A percentile compares a stretch with the other conserved stretches of the same genome.
These are phyloP conservation scores for Hyalella azteca DNA, from an alignment of 2,888 invertebrate genomes.

Conservation along the genomic window DNA sequence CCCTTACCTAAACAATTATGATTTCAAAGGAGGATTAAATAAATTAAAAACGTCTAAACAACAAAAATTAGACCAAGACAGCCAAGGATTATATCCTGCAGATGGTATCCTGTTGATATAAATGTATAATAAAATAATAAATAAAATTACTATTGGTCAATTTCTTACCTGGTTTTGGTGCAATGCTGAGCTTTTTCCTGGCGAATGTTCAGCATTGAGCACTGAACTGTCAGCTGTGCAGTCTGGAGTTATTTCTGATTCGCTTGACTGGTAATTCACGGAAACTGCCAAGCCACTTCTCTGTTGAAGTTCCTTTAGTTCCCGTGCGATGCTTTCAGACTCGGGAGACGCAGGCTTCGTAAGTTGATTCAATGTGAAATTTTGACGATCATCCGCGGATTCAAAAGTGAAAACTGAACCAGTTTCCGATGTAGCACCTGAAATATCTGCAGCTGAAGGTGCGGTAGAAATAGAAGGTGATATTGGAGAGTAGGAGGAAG, in stretches of 20 bases:
- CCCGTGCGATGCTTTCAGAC: not conserved
- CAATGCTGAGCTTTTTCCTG: not conserved
- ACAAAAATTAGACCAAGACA: too few relatives aligned
- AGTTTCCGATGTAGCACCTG: not conserved
- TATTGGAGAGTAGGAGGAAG: not conserved
- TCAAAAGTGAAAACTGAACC: conserved; percentile 10
- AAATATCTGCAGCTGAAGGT: not conserved
- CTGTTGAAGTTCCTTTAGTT: not conserved
- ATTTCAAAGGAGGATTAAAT: too few relatives aligned
- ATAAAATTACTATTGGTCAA: not conserved
- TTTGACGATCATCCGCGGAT: not conserved
- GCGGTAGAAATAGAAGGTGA: not conserved
- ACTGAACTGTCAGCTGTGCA: not conserved
- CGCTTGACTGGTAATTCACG: not conserved
- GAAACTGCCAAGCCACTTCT: not conserved
- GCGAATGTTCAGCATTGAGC: not conserved
- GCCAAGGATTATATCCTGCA: not conserved
- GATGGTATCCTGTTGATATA: not conserved
- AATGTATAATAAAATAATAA: not conserved
- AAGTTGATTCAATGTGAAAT: not conserved
- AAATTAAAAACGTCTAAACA: too few relatives aligned
- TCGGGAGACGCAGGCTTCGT: conserved; percentile 7
- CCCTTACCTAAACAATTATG: too few relatives aligned
- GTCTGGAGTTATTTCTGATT: not conserved
- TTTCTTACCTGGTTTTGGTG: not conserved